phyloP scores from a whole-genome alignment of 2,888 invertebrate genomes.

The Leptura quadrifasciata region DNA sequence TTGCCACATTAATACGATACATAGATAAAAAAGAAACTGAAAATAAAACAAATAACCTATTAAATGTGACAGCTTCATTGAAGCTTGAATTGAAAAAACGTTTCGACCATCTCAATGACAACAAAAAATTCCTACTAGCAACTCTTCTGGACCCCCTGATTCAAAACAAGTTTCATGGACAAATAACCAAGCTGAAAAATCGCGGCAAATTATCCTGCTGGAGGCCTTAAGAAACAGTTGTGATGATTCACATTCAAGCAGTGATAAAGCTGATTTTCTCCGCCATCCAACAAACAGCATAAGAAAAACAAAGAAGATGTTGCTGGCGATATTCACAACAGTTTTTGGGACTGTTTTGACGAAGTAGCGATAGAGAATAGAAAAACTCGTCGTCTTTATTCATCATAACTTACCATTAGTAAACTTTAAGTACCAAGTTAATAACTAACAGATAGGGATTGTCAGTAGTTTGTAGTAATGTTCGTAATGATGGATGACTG shows the following conservation, averaged over 20 bases:
- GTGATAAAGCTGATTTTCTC: not conserved
- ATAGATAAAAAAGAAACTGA: not conserved
- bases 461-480: too few relatives aligned
- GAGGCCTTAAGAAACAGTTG: not conserved
- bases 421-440: not conserved
- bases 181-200: not conserved
- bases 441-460: too few relatives aligned
- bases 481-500: too few relatives aligned
- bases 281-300: not conserved
- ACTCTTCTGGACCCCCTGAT: not conserved
- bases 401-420: not conserved
- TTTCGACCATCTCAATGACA: not conserved
- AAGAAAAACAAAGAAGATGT: not conserved
- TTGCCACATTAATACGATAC: not conserved
- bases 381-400: not conserved
- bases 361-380: not conserved
- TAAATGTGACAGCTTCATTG: not conserved
- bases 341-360: not conserved
- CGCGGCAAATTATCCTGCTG: not conserved
- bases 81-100: not conserved
- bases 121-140: not conserved
- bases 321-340: not conserved
- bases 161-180: not conserved
- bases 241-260: not conserved
- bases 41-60: not conserved